These are phyloP conservation scores for Apolygus lucorum DNA, from an alignment of 1,140 invertebrate genomes.

Conservation along the genomic window DNA sequence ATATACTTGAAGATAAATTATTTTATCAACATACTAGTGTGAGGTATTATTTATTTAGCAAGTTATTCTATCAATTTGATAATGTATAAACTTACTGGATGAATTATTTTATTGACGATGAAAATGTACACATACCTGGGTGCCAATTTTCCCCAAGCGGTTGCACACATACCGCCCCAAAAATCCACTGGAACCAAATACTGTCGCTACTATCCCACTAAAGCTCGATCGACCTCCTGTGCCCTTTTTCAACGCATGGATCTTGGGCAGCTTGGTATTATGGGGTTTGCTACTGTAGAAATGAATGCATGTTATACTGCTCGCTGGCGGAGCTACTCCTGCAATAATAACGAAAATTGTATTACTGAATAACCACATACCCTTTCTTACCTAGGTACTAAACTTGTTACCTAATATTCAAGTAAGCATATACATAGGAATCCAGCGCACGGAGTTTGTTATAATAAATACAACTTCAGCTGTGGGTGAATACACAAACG, in stretches of 20 bases:
- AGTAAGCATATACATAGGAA: neutral
- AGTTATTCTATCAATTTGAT: too few relatives aligned
- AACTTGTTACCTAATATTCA: neutral
- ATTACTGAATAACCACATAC: neutral
- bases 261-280: slow-evolving; percentile 44
- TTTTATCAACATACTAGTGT: too few relatives aligned
- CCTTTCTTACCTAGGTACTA: neutral
- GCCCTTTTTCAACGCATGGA: slow-evolving; percentile 66
- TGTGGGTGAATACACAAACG: too few relatives aligned
- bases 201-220: slow-evolving; percentile 92
- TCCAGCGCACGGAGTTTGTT: neutral
- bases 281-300: neutral
- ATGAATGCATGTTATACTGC: neutral
- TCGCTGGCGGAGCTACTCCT: neutral
- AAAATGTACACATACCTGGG: slow-evolving; percentile 52
- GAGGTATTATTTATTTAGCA: too few relatives aligned
- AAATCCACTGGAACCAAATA: slow-evolving; percentile 88
- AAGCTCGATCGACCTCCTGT: slow-evolving; percentile 92
- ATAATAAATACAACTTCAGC: neutral
- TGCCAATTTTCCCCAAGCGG: slow-evolving; percentile 75
- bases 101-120: too few relatives aligned
- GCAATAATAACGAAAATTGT: neutral
- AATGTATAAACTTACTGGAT: too few relatives aligned
- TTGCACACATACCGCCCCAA: slow-evolving; percentile 79
- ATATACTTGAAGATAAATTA: too few relatives aligned